A percentile compares a stretch with the other conserved stretches of the same genome.
These are phyloP conservation scores for Pseudochirops corinnae DNA, from an alignment of 2,797 vertebrate genomes.

Conservation along the genomic window DNA sequence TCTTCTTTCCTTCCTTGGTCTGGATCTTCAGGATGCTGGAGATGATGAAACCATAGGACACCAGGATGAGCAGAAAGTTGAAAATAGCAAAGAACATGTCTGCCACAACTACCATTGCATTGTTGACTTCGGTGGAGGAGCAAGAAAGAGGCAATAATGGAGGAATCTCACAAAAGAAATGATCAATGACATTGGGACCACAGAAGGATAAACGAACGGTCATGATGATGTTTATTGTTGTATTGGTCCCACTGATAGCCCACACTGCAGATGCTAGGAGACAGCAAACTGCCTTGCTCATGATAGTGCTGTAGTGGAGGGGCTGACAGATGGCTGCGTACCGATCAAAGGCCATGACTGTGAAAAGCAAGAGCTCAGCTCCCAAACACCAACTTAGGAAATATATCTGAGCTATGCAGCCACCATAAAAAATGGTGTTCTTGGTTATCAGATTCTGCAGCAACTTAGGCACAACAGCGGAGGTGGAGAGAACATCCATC, in stretches of 20 bases:
- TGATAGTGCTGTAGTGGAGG: conserved; percentile 67
- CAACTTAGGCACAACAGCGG: conserved; percentile 68
- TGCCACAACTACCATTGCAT: conserved; percentile 73
- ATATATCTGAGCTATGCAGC: conserved; percentile 74
- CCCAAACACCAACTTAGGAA: conserved; percentile 76
- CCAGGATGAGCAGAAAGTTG: conserved; percentile 83
- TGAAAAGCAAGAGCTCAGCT: conserved; percentile 77
- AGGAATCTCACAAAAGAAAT: conserved; percentile 80
- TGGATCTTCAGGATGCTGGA: conserved; percentile 78
- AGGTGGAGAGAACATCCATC: conserved; percentile 77
- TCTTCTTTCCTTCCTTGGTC: conserved; percentile 72
- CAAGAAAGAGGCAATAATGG: conserved; percentile 72
- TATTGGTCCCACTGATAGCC: conserved; percentile 68
- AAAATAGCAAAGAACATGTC: conserved; percentile 72
- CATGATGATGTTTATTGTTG: conserved; percentile 67
- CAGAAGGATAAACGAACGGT: conserved; percentile 76
- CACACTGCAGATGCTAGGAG: conserved; percentile 72
- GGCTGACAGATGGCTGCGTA: conserved; percentile 72
- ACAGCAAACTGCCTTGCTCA: conserved; percentile 52
- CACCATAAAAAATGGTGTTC: conserved; percentile 63
- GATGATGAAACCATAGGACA: conserved; percentile 82
- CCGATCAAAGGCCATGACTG: conserved; percentile 77
- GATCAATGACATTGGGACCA: conserved; percentile 59
- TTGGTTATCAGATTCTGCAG: conserved; percentile 59
- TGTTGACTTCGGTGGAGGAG: conserved; percentile 58